Percentiles rank a stretch among this genome's conserved stretches.
These are phyloP conservation scores for Otocyon megalotis DNA, from an alignment of 2,113 vertebrate genomes.

Conservation along the genomic window DNA sequence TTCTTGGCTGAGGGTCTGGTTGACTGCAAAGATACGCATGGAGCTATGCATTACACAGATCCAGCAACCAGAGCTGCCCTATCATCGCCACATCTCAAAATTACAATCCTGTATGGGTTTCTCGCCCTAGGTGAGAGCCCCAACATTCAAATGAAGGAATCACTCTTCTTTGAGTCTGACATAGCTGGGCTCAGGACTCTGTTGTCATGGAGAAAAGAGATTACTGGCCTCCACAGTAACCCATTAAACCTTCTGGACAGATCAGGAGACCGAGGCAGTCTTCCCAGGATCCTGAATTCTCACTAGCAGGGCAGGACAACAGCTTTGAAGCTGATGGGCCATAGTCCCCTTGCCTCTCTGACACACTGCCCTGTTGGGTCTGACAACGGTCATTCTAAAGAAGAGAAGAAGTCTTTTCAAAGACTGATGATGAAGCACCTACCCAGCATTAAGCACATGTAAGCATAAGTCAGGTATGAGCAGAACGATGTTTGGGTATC, in stretches of 20 bases:
- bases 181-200: slow-evolving; percentile 69
- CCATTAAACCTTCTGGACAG: slow-evolving; percentile 35
- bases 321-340: slow-evolving; percentile 59
- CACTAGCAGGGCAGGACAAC: neutral
- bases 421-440: slow-evolving; percentile 80
- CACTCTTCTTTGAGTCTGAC: slow-evolving; percentile 85
- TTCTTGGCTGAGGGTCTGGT: neutral
- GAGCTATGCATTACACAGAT: slow-evolving; percentile 76
- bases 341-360: neutral
- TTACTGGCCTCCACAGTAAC: neutral
- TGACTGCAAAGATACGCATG: slow-evolving; percentile 58
- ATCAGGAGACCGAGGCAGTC: neutral
- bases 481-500: neutral
- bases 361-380: neutral
- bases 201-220: slow-evolving; percentile 70
- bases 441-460: slow-evolving; percentile 64
- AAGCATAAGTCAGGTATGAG: neutral
- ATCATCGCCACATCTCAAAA: slow-evolving; percentile 85
- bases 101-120: slow-evolving; percentile 84
- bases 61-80: slow-evolving; percentile 81
- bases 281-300: neutral
- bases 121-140: slow-evolving; percentile 84
- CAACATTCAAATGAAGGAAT: slow-evolving; percentile 85
- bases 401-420: slow-evolving; percentile 83
- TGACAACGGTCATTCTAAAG: slow-evolving; percentile 52